Conservation (phyloP, 2,888 invertebrate genomes). For the Laspeyria flexula region DNA sequence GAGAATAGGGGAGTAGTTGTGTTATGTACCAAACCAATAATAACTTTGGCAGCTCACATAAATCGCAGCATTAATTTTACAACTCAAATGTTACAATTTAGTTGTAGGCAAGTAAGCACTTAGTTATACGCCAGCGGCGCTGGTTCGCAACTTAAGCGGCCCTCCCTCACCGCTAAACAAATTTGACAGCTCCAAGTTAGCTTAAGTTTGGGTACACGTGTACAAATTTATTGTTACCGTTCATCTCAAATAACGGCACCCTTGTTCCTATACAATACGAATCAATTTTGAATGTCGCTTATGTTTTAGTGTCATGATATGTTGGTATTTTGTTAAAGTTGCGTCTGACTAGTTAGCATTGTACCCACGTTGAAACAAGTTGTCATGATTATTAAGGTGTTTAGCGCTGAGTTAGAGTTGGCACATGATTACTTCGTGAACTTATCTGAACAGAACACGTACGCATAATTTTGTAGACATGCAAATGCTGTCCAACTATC, state of each 20-base stretch:
- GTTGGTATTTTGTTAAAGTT: conserved; percentile 63
- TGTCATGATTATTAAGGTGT: conserved; percentile 82
- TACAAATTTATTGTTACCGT: conserved; percentile 54
- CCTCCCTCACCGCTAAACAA: conserved; percentile 84
- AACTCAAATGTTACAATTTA: conserved; percentile 84
- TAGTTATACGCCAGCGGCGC: conserved; percentile 80
- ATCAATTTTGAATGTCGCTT: conserved; percentile 14
- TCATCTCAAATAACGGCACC: conserved; percentile 12
- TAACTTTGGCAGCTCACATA: conserved; percentile 67
- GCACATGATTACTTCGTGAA: conserved; percentile 47
- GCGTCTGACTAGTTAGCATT: conserved; percentile 79
- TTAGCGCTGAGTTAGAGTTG: conserved; percentile 62
- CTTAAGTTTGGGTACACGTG: conserved; percentile 75
- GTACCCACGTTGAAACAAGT: conserved; percentile 79
- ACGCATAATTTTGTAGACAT: conserved; percentile 19
- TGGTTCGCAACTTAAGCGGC: conserved; percentile 75
- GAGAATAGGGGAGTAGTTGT: conserved; percentile 32
- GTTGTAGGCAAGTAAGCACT: conserved; percentile 80
- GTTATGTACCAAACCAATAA: conserved; percentile 50
- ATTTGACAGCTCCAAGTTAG: conserved; percentile 85
- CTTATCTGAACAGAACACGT: conserved; percentile 33
- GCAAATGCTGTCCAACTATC: conserved; percentile 4
- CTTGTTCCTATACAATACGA: conserved; percentile 41
- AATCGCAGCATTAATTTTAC: conserved; percentile 82
- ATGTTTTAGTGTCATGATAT: conserved; percentile 33